Conservation (phyloP, 2,888 invertebrate genomes). For the Heliothis peltigera region DNA sequence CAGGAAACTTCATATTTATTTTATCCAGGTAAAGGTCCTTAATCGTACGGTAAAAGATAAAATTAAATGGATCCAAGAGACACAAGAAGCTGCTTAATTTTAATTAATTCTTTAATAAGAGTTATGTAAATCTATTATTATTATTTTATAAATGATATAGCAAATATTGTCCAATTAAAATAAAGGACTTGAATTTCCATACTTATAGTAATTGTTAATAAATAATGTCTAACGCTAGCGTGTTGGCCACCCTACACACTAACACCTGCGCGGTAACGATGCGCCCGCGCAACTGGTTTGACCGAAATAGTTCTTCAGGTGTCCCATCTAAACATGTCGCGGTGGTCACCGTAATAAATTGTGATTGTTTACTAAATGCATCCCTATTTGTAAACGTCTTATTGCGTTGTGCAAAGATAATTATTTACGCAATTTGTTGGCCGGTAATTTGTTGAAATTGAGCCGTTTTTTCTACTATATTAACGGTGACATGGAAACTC, state of each 20-base stretch:
- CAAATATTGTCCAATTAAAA: conserved; percentile 44
- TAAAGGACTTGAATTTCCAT: conserved; percentile 40
- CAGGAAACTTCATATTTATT: conserved; percentile 47
- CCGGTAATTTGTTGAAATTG: conserved; percentile 57
- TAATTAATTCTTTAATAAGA: conserved; percentile 1
- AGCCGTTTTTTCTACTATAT: conserved; percentile 49
- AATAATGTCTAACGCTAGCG: conserved; percentile 44
- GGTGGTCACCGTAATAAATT: conserved; percentile 66
- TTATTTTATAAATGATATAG: conserved; percentile 2
- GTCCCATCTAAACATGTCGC: conserved; percentile 63
- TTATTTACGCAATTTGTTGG: conserved; percentile 57
- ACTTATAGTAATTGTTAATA: conserved; percentile 39
- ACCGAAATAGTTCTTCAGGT: conserved; percentile 76
- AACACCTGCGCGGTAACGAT: conserved; percentile 66
- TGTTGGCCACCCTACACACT: conserved; percentile 44
- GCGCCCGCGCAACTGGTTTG: conserved; percentile 64
- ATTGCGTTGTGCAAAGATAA: conserved; percentile 47
- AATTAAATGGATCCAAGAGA: neutral
- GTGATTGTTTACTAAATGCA: conserved; percentile 66
- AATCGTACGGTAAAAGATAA: neutral
- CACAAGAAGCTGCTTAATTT: neutral
- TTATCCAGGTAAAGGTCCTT: neutral
- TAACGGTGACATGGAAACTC: conserved; percentile 45
- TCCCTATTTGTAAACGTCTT: conserved; percentile 57
- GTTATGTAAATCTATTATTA: neutral